phyloP scores from a whole-genome alignment of 2,797 vertebrate genomes.

The Cephalopachus bancanus region DNA sequence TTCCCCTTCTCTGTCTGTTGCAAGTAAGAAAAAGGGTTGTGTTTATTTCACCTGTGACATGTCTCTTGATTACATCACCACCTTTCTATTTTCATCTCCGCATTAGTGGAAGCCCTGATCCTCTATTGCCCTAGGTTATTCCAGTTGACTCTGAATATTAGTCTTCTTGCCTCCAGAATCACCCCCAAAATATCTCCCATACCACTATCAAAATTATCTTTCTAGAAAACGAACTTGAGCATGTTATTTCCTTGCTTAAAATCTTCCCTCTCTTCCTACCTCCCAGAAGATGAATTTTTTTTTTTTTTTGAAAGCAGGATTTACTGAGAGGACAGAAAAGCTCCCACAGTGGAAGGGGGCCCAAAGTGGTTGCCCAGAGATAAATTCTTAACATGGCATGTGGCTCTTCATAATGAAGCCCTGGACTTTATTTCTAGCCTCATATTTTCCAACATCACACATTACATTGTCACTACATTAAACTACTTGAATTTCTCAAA shows the following conservation, averaged over 20 bases:
- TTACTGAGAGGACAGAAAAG: too few species aligned
- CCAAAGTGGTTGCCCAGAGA: too few species aligned
- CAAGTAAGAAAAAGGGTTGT: background rate
- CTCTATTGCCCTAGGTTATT: background rate
- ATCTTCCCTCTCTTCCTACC: background rate
- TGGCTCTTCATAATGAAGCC: background rate
- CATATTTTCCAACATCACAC: background rate
- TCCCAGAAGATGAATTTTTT: background rate
- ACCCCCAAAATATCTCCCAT: background rate
- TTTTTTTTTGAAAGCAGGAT: too few species aligned
- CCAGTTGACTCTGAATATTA: background rate
- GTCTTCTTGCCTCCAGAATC: background rate
- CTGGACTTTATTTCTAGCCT: background rate
- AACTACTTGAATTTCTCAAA: background rate
- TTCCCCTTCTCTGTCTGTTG: background rate
- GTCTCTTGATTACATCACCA: background rate
- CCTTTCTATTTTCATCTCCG: background rate
- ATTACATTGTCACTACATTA: background rate
- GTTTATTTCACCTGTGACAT: background rate
- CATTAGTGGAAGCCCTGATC: background rate
- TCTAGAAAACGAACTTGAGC: background rate
- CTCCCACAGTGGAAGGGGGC: too few species aligned
- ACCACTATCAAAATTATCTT: background rate
- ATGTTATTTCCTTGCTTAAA: slow-evolving; percentile 6
- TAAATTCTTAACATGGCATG: background rate